Evolutionary conservation across 64 coral and sea anemone genomes (phyloP), one percentile per base, ranked within the genome.

Genomic region (Acropora tenuis): DNA sequence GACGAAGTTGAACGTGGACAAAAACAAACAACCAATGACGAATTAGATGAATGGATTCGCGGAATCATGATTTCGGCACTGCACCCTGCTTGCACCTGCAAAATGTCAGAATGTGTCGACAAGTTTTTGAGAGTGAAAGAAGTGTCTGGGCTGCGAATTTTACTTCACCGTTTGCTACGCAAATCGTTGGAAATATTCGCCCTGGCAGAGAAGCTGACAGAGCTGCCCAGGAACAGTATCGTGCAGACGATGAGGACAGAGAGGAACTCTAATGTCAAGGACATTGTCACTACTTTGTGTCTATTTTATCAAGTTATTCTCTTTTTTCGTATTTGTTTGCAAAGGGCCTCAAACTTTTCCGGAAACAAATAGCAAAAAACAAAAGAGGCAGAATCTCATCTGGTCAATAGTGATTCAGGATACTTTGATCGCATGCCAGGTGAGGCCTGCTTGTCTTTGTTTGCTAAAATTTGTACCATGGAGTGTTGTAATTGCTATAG

Each of bases 171-270:
- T 92, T 92, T 69, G 90, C 90, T 63, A 92, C 90, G 30, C 90
- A 92, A 40, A 92, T 92, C 67, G 90, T 86, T 86, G 90, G 90
- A 20, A 92, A 92, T 92, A 46, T 79, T 86, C 55, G 90, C 90
- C 9, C 86, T 92, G 90, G 45, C 69, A 78, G 90, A 92, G 75
- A 92, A 92, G 58, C 82, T 92, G 41, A 82, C 90, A 84, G 90
- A 92, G 19, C 65, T 92, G 71, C 84, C 86, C 20, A 91, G 71
- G 43, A 59, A 16, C 46, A 91, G 58, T 75, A 91, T 76, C 50
- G 83, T 40, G 75, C 52, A 55, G 52, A 55, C 52, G 10, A 55
- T 10, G 52, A 55, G 10, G 10, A 55, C 52, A 55, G 52, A 55
- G 10, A 55, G 52, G 52, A 55, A 55, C 52, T 55, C 52, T 55